phyloP scores from a whole-genome alignment of 2,888 invertebrate genomes.

The Athalia rosae region DNA sequence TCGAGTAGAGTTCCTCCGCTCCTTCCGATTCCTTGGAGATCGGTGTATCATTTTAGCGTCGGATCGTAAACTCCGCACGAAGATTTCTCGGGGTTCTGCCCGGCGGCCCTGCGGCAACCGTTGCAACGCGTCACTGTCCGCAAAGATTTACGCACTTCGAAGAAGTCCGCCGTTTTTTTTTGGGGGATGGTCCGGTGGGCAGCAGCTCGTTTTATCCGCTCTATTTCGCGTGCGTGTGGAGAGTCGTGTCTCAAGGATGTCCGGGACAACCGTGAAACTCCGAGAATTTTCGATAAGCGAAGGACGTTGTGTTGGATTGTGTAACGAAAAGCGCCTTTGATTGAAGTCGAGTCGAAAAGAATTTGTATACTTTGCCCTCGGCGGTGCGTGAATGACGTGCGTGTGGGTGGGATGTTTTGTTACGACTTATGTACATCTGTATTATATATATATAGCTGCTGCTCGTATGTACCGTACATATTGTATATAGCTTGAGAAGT shows the following conservation, averaged over 20 bases:
- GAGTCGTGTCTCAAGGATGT: background rate
- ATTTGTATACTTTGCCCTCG: slow-evolving; percentile 16
- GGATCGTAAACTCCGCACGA: background rate
- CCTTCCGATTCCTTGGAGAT: no score
- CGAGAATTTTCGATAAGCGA: no score
- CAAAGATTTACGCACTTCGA: slow-evolving; percentile 64
- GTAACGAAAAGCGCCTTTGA: background rate
- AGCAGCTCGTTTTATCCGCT: slow-evolving; percentile 30
- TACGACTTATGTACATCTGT: no score
- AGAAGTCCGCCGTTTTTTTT: slow-evolving; percentile 39
- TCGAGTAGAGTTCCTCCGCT: no score
- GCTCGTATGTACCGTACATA: no score
- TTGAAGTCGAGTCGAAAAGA: slow-evolving; percentile 14
- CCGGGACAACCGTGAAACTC: no score
- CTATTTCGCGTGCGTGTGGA: slow-evolving; percentile 23
- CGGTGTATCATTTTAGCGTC: background rate
- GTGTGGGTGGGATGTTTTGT: slow-evolving; percentile 21
- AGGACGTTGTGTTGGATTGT: no score
- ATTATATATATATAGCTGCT: background rate
- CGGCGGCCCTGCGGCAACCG: slow-evolving; percentile 45
- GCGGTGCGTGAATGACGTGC: slow-evolving; percentile 31
- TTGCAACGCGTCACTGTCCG: slow-evolving; percentile 66
- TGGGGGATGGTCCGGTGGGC: slow-evolving; percentile 42
- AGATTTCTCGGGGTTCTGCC: slow-evolving; percentile 18
- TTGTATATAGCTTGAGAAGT: background rate